Base-by-base conservation (phyloP, 1,140 invertebrate species). In the Drosophila neocordata region DNA sequence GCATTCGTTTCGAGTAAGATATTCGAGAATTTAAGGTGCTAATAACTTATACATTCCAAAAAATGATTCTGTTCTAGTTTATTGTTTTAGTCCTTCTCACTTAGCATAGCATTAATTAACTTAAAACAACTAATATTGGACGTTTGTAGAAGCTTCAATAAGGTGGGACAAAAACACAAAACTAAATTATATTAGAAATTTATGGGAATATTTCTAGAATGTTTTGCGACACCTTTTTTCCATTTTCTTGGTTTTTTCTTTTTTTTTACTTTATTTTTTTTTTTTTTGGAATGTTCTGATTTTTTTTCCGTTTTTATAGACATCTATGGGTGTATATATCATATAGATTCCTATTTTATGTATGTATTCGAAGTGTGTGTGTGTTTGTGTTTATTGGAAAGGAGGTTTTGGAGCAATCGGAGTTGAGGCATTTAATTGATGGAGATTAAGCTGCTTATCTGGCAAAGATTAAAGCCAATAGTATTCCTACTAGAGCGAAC, bases 61-160 rank as follows among this genome's bases (percentile, higher is more conserved):
- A 65, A 65, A 31, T n/a, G 27, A 11, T 37, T 60, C 37, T 44
- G 24, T 52, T 65, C 51, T 71, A 62, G 48, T 73, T 48, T 15
- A 34, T 48, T 68, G 41, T 22, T 57, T 65, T 60, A 62, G 62
- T 62, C 58, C 48, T 63, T 80, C 41, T 48, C 53, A 82, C 78
- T 87, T 82, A 85, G 51, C 52, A 64, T 72, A 88, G 27, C 27
- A 67, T 82, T 85, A 84, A 84, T 81, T 85, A 85, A 85, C 77
- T 81, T 85, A 85, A 76, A 37, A 70, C 73, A 76, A 69, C 41
- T 48, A 76, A 70, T 64, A 75, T 82, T 82, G 78, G 83, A 87
- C 74, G 83, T 87, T 71, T 73, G 55, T 57, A 48, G 27, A 6
- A 55, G 48, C 61, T 64, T 63, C 63, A 62, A 57, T 27, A 68